phyloP scores from a whole-genome alignment of 2,113 vertebrate species.

The Chaetodon trifascialis region DNA sequence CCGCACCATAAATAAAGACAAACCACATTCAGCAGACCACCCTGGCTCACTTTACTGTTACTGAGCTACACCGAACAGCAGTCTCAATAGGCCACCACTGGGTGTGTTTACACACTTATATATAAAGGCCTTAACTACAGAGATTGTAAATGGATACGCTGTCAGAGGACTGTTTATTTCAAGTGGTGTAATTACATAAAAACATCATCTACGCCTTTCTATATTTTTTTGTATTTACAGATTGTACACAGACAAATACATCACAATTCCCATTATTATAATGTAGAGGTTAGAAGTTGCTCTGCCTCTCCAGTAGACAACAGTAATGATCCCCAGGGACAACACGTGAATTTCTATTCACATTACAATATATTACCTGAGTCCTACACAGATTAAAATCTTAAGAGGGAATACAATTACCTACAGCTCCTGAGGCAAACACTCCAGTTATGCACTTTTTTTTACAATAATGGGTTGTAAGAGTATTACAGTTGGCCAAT shows the following conservation, averaged over 20 bases:
- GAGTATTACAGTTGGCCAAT: slow-evolving; percentile 57
- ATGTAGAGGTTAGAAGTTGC: slow-evolving; percentile 28
- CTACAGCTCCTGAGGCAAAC: slow-evolving; percentile 53
- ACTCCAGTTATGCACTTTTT: slow-evolving; percentile 47
- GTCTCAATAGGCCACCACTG: slow-evolving; percentile 37
- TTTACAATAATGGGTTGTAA: slow-evolving; percentile 63
- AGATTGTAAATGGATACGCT: slow-evolving; percentile 34
- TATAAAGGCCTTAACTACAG: slow-evolving; percentile 37
- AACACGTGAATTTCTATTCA: slow-evolving; percentile 43
- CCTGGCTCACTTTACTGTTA: slow-evolving; percentile 58
- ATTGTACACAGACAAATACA: slow-evolving; percentile 10
- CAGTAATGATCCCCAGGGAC: slow-evolving; percentile 44
- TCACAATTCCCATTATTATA: slow-evolving; percentile 20
- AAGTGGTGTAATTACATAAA: slow-evolving; percentile 40
- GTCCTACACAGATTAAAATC: slow-evolving; percentile 51
- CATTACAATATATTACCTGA: slow-evolving; percentile 55
- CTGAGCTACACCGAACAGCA: slow-evolving; percentile 41
- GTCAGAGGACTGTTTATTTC: slow-evolving; percentile 28
- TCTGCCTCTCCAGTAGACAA: slow-evolving; percentile 33
- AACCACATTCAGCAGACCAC: slow-evolving; percentile 74
- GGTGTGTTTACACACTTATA: slow-evolving; percentile 44
- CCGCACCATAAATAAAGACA: slow-evolving; percentile 78
- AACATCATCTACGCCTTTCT: slow-evolving; percentile 10
- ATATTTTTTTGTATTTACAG: slow-evolving; percentile 37
- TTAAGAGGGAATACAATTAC: slow-evolving; percentile 62